A percentile compares a stretch with the other conserved stretches of the same genome.
Evolutionary conservation across 1,140 invertebrate genomes (phyloP).

Genomic region (fruit fly (Drosophila melanogaster)): DNA sequence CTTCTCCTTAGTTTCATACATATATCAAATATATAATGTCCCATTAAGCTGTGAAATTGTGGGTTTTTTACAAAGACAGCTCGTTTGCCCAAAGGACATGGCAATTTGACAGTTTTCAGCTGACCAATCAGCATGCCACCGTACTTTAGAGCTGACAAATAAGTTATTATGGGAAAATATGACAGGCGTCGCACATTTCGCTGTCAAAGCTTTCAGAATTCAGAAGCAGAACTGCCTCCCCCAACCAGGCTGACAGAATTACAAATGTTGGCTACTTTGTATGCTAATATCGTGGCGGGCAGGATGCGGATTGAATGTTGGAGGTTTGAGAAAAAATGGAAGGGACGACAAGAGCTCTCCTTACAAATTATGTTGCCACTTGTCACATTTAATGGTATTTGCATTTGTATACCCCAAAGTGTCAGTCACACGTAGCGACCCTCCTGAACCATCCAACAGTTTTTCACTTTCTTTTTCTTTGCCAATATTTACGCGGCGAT

Average conservation of each 20-base stretch:
- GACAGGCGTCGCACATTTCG: slow-evolving; percentile 61
- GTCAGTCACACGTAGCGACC: slow-evolving; percentile 44
- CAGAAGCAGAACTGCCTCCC: neutral
- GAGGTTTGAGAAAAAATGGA: slow-evolving; percentile 29
- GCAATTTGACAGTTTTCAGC: slow-evolving; percentile 40
- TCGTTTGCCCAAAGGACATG: slow-evolving; percentile 1
- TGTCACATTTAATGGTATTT: slow-evolving; percentile 83
- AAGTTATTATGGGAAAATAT: slow-evolving; percentile 81
- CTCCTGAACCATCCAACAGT: slow-evolving; percentile 2
- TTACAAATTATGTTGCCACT: slow-evolving; percentile 83
- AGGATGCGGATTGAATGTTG: slow-evolving; percentile 13
- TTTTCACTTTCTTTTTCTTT: slow-evolving; percentile 60
- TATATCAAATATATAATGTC: too few relatives aligned
- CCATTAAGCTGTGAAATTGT: too few relatives aligned
- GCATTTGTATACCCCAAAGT: slow-evolving; percentile 80
- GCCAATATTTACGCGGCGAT: slow-evolving; percentile 82
- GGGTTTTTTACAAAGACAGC: neutral
- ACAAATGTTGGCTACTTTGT: slow-evolving; percentile 71
- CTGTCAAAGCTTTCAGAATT: slow-evolving; percentile 13
- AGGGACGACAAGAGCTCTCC: slow-evolving; percentile 47
- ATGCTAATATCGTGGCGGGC: slow-evolving; percentile 66
- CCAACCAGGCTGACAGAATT: slow-evolving; percentile 26
- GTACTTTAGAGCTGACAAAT: slow-evolving; percentile 52
- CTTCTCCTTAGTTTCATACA: too few relatives aligned
- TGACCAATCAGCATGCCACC: slow-evolving; percentile 38